A percentile compares a stretch with the other conserved stretches of the same genome.
Evolutionary conservation across 2,113 vertebrate genomes (phyloP).

Genomic region (Gnathonemus echidnorhynchus): DNA sequence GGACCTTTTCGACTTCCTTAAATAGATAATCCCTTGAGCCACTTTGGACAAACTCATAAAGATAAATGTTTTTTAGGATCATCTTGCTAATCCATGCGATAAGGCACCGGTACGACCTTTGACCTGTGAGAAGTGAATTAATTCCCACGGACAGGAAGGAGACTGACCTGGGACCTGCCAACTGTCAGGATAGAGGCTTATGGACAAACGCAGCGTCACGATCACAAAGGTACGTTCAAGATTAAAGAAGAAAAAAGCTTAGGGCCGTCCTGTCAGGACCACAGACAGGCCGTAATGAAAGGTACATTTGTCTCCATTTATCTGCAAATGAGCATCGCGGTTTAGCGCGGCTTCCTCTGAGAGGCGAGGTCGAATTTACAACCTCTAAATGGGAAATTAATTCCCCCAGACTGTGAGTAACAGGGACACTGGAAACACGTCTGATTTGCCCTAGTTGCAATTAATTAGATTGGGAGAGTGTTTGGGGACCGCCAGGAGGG

Average conservation of each 20-base stretch:
- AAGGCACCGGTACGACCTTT: not conserved
- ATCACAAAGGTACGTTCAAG: not conserved
- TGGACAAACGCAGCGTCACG: not conserved
- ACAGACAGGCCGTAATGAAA: not conserved
- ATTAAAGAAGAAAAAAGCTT: not conserved
- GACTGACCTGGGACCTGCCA: not conserved
- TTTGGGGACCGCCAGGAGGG: not conserved
- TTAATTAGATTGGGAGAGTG: slow-evolving; percentile 10
- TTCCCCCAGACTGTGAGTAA: not conserved
- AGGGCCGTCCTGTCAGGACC: not conserved
- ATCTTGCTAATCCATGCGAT: not conserved
- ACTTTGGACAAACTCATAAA: not conserved
- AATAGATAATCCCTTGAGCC: not conserved
- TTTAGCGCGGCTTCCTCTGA: not conserved
- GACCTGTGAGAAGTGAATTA: not conserved
- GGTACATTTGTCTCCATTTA: not conserved
- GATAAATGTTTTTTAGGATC: not conserved
- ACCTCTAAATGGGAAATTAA: slow-evolving; percentile 9
- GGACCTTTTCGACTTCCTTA: not conserved
- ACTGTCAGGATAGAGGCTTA: not conserved
- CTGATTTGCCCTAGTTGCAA: slow-evolving; percentile 9
- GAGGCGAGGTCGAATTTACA: not conserved
- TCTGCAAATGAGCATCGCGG: not conserved
- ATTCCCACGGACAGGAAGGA: not conserved
- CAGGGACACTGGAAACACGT: not conserved